Base-by-base conservation (phyloP, 2,888 invertebrate species). In the Onchidella celtica region DNA sequence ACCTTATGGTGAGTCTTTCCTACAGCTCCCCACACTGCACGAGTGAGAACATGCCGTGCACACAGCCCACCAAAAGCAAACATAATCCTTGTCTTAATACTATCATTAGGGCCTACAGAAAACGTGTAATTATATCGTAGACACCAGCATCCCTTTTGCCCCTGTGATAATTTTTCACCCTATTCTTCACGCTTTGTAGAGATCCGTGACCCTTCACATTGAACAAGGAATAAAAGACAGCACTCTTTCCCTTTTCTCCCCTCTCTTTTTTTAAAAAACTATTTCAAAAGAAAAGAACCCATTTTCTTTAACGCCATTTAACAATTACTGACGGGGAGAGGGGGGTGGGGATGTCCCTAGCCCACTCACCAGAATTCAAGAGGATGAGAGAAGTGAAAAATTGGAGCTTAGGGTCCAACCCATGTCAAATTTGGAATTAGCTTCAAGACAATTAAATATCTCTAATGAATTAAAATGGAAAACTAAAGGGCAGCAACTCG, bases 51-150 rank as follows among this genome's bases (percentile, higher is more conserved):
- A 65, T 75, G 47, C 65, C 36, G 11, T 27, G 74, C 74, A 24
- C 61, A 36, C 1, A 32, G 32, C 63, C 9, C 29, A 32, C 3
- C 24, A 47, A 1, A 65, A 65, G 40, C 36, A 34, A 59, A 73
- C 38, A 73, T 73, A 73, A 73, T 61, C 73, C 73, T 0, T 0
- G 61, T 24, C 61, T 73, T 73, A 73, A 73, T 73, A 47, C 73
- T 61, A 61, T 73, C 73, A 73, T 73, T 73, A 73, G 24, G 17
- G 11, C 11, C 24, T 36, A 34, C 34, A 14, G n/a, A 59, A 9
- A n/a, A 14, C 36, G 14, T 59, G 36, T 73, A 73, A 73, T 73
- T 73, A 73, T 57, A 61, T 36, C 73, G 17, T 57, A 61, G 61
- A 59, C 73, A 59, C 24, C 36, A 36, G 59, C 59, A 17, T 73